Evolutionary conservation across 2,113 vertebrate species (phyloP), one percentile per base, ranked within the genome.

Genomic region (Lampris incognitus): DNA sequence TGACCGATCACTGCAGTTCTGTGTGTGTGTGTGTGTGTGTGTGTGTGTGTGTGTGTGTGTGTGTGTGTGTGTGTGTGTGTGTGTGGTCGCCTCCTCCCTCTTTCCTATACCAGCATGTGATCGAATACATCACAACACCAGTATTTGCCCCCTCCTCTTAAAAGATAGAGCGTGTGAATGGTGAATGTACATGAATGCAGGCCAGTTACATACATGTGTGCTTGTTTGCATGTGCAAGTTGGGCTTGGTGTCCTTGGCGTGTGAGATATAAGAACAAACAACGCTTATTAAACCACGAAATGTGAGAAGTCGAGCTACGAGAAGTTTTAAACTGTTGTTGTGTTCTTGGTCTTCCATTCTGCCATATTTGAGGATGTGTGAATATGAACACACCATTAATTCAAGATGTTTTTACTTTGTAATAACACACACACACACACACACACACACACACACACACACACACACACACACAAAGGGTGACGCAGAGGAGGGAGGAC

Each of bases 201-300:
- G 59, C 65, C 37, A 13, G 56, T 74, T 13, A 36, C 10, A 58
- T 7, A 9, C 24, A 6, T 67, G 4, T 67, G 39, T 60, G 42
- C 2, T 55, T 73, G 78, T 82, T 38, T 24, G 50, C 57, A 75
- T 72, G 78, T 74, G 63, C 79, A 69, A 72, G 8, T 24, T 66
- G 55, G 46, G 73, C 61, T 57, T 39, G 56, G 72, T 82, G 78
- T 79, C 62, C 59, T 83, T 44, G 9, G 63, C 74, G 61, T 69
- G 5, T 46, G 40, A 75, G 56, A 49, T 40, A 70, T 6, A 8
- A 3, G 36, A 6, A 76, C 59, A 82, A 71, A 74, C 60, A 13
- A 74, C 75, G 79, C 86, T 80, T 84, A 87, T 11, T 2, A 48
- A 85, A 66, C 13, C 65, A 69, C 40, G 63, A 56, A 73, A 56